Evolutionary conservation across 2,888 invertebrate species (phyloP).

Genomic region (Opisthograptis luteolata): DNA sequence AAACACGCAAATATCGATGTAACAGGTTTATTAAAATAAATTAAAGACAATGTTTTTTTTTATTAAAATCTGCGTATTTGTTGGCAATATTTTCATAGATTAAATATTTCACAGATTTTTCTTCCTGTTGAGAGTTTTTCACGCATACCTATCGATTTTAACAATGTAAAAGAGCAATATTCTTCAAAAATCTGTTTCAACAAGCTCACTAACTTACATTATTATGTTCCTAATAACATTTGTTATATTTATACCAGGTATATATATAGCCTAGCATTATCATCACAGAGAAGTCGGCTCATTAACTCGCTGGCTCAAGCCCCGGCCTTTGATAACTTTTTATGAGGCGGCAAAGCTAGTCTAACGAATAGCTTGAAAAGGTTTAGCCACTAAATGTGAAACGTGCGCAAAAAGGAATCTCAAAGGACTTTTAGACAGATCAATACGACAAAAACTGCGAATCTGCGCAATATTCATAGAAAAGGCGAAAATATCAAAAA

Average conservation of each 20-base stretch:
- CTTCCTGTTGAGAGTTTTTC: too few relatives aligned
- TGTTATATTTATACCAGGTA: constrained; percentile 7
- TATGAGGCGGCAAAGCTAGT: constrained; percentile 55
- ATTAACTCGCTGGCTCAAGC: constrained; percentile 70
- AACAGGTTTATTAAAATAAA: too few relatives aligned
- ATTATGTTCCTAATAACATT: too few relatives aligned
- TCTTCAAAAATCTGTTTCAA: too few relatives aligned
- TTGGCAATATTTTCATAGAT: too few relatives aligned
- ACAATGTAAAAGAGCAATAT: neutral
- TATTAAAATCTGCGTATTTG: too few relatives aligned
- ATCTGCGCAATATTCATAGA: neutral
- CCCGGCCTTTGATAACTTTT: constrained; percentile 70
- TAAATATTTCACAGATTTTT: too few relatives aligned
- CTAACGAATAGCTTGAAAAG: constrained; percentile 33
- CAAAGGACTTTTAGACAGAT: constrained; percentile 7
- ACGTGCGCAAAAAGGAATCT: constrained; percentile 21
- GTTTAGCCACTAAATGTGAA: constrained; percentile 22
- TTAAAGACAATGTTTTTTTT: too few relatives aligned
- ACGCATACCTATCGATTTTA: neutral
- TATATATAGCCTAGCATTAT: constrained; percentile 52
- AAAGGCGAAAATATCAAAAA: neutral
- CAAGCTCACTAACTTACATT: too few relatives aligned
- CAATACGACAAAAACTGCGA: neutral
- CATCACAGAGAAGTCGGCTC: constrained; percentile 69
- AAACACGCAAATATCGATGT: too few relatives aligned